Conservation (phyloP, 2,113 vertebrate genomes). For the Melanocharis versteri region DNA sequence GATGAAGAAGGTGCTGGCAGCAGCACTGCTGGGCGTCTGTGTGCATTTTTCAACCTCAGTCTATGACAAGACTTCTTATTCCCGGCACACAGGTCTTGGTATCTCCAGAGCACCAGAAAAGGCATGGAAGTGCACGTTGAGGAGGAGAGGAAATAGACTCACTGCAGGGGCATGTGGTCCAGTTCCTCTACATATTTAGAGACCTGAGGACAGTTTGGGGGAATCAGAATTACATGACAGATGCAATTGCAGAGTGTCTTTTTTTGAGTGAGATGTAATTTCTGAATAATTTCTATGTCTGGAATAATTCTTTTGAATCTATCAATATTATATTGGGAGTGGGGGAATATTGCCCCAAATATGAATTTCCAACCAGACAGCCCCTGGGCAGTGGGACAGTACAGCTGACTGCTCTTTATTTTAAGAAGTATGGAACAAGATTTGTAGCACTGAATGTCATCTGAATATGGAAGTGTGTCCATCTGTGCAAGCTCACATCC, state of each 20-base stretch:
- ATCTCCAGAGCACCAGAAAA: neutral
- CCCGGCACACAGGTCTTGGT: neutral
- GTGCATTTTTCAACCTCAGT: neutral
- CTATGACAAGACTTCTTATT: neutral
- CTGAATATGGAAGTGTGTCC: neutral
- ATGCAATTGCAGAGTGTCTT: neutral
- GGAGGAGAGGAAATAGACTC: neutral
- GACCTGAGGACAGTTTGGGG: neutral
- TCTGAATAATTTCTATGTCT: neutral
- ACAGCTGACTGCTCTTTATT: neutral
- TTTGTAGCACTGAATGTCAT: fast-evolving
- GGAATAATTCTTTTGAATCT: neutral
- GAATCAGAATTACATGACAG: neutral
- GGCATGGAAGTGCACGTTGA: neutral
- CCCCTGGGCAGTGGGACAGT: too few relatives aligned
- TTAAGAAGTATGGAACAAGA: neutral
- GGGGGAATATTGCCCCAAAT: neutral
- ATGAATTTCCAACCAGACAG: neutral
- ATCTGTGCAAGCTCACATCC: neutral
- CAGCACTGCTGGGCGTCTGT: neutral
- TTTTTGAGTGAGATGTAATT: neutral
- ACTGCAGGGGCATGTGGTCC: neutral
- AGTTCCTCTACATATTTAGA: neutral
- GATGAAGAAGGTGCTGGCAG: neutral
- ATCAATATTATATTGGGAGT: neutral